Percentiles rank a stretch among this genome's conserved stretches.
phyloP scores from a whole-genome alignment of 2,113 vertebrate species.

The Hippotragus niger region DNA sequence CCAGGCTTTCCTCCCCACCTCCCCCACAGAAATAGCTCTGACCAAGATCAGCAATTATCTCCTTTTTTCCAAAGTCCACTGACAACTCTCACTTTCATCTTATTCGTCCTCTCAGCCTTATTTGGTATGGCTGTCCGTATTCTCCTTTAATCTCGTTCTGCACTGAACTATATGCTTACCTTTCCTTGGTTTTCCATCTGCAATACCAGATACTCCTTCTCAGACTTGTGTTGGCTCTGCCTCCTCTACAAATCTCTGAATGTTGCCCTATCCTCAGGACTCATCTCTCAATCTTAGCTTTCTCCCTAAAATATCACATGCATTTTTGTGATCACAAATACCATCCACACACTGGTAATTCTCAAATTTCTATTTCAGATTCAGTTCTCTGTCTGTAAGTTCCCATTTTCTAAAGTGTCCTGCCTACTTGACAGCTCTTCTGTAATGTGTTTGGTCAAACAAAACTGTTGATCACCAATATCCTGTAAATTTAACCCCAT shows the following conservation, averaged over 20 bases:
- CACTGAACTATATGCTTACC: neutral
- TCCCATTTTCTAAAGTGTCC: neutral
- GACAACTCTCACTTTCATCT: neutral
- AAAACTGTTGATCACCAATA: neutral
- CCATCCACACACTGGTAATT: neutral
- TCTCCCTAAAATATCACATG: neutral
- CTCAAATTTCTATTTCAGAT: neutral
- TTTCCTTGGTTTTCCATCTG: neutral
- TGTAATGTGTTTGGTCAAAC: neutral
- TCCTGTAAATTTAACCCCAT: neutral
- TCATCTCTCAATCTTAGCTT: neutral
- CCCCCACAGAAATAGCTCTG: neutral
- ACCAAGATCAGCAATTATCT: neutral
- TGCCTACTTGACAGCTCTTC: neutral
- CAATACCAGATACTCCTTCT: neutral
- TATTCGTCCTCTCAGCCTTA: neutral
- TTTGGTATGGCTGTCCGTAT: neutral
- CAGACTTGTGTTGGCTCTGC: fast-evolving
- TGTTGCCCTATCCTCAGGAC: neutral
- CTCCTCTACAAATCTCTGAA: neutral
- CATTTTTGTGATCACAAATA: neutral
- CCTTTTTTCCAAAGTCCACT: neutral
- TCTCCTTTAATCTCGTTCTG: neutral
- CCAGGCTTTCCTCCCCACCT: neutral
- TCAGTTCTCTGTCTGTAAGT: neutral